Evolutionary conservation across 2,113 vertebrate species (phyloP).

Genomic region (Petrocephalus zakoni): DNA sequence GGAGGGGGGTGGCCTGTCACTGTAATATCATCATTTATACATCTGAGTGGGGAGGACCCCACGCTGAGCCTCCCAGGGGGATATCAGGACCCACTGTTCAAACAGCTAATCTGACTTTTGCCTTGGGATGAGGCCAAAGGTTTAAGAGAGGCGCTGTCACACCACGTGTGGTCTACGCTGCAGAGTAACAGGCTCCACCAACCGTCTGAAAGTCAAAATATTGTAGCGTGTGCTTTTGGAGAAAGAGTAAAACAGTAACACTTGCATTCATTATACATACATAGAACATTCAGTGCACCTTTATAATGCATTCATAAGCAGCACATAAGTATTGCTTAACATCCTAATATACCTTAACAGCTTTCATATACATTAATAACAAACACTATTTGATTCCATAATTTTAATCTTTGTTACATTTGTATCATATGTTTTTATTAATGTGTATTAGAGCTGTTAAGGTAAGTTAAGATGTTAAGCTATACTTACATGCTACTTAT

Average conservation of each 20-base stretch:
- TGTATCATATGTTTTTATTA: background rate
- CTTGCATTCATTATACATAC: no score
- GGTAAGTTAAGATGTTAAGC: background rate
- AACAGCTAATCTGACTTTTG: conserved; percentile 48
- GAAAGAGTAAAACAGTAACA: background rate
- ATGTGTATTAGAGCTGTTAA: background rate
- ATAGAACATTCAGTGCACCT: background rate
- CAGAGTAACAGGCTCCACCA: background rate
- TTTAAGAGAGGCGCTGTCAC: conserved; percentile 12
- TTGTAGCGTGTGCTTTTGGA: background rate
- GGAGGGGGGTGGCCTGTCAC: background rate
- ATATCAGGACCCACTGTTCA: conserved; percentile 43
- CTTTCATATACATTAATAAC: background rate
- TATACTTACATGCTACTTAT: background rate
- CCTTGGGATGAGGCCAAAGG: conserved; percentile 36
- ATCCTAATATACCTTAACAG: background rate
- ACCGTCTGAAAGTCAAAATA: background rate
- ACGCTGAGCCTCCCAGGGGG: background rate
- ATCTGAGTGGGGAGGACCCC: background rate
- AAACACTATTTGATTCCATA: background rate
- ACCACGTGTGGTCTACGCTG: background rate
- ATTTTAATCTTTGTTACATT: background rate
- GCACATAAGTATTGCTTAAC: background rate
- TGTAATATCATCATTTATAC: conserved; percentile 14
- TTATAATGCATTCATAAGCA: background rate